A percentile compares a stretch with the other conserved stretches of the same genome.
Conservation (phyloP, 2,113 vertebrate genomes). For the Equus quagga region DNA sequence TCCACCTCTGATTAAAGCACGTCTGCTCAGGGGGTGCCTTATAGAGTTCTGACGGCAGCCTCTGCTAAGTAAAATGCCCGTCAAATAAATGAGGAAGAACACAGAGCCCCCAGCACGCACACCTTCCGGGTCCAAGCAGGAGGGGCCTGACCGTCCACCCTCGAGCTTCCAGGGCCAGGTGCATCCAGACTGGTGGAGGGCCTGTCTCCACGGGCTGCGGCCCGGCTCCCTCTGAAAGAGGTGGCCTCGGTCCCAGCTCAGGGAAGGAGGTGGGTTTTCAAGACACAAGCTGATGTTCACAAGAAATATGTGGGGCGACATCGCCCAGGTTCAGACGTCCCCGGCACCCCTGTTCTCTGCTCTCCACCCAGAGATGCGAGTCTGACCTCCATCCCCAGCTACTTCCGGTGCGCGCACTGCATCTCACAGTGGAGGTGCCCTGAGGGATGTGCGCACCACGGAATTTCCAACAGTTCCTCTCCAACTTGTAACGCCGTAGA, state of each 20-base stretch:
- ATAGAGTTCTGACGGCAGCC: not conserved
- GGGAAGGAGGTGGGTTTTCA: not conserved
- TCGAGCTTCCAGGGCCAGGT: not conserved
- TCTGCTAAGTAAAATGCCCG: not conserved
- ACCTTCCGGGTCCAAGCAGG: not conserved
- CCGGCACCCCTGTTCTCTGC: fast-evolving
- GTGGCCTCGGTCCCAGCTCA: not conserved
- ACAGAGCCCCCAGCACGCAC: fast-evolving
- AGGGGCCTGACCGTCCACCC: no score
- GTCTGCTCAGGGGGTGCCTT: not conserved
- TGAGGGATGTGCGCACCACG: no score
- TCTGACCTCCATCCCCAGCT: no score
- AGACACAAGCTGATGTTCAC: no score
- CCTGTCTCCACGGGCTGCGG: not conserved
- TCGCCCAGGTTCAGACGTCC: not conserved
- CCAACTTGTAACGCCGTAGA: not conserved
- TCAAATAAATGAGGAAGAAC: not conserved
- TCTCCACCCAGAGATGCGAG: not conserved
- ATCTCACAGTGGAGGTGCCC: no score
- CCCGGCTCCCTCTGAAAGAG: not conserved
- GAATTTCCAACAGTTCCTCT: not conserved
- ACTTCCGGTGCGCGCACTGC: not conserved
- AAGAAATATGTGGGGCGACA: not conserved
- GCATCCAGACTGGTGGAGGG: not conserved
- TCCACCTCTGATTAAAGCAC: not conserved